Base-by-base conservation (phyloP, 2,113 vertebrate species). In the Telmatochromis brachygnathus region DNA sequence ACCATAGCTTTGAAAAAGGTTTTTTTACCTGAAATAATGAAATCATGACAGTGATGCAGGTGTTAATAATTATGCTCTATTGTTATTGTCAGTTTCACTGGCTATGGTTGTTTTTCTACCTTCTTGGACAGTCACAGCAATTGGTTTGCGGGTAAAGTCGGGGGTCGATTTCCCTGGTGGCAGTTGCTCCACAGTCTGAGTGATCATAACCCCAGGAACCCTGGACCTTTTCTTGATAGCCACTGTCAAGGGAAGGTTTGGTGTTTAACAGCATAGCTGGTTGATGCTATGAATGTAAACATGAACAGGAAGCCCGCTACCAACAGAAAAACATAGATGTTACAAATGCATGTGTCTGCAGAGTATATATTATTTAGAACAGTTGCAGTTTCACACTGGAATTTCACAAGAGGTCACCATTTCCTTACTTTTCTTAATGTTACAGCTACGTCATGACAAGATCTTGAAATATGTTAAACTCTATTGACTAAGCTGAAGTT, bases 81-180 rank as follows among this genome's bases (percentile, higher is more conserved):
- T 12, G 26, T 19, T n/a, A 7, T 30, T 77, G 73, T 77, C 73
- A 9, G 17, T 42, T 28, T 82, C 3, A 28, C 2, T 75, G 13
- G 21, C 5, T 42, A 30, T 11, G 9, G 12, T 62, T 82, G 33
- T 58, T 39, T 17, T 28, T 83, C 87, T 92, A 98, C 98, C 98
- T 84, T 98, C 97, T 39, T 96, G 97, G 85, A 97, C 83, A 0
- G 97, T 98, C 83, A 95, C 51, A 55, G 94, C 89, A 73, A 98
- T 65, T 1, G 98, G 98, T 91, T 97, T 99, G 73, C 92, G 94
- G 84, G 88, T 94, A 75, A 99, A 98, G 89, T 98, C 97, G 2
- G 98, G 98, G 0, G 93, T 95, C 9, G 96, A 95, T 91, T 95
- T 97, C 82, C 97, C 98, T n/a, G 85, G 1, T 2, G 98, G 98